These are phyloP conservation scores for Dipodomys spectabilis DNA, from an alignment of 2,113 vertebrate genomes.

Conservation along the genomic window DNA sequence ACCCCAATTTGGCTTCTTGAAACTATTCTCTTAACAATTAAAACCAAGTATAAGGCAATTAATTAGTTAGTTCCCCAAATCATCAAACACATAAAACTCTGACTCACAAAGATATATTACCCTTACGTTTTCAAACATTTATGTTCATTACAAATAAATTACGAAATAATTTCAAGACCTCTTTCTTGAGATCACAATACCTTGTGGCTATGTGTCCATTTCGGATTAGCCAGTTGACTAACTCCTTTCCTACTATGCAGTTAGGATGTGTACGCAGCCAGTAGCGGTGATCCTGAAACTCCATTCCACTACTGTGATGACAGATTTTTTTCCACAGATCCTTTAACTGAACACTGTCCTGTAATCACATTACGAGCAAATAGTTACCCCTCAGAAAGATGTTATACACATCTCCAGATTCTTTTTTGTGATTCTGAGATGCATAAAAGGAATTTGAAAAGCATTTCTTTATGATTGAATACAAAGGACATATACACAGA, in stretches of 20 bases:
- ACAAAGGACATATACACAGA: not conserved
- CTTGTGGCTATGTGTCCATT: conserved; percentile 97
- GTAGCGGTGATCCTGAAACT: conserved; percentile 99
- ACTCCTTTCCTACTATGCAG: conserved; percentile 98
- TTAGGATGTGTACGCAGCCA: conserved; percentile 98
- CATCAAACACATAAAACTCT: not conserved
- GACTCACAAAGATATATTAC: conserved; percentile 9
- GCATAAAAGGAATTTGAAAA: conserved; percentile 37
- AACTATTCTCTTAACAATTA: conserved; percentile 8
- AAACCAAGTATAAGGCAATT: not conserved
- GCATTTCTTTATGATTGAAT: conserved; percentile 14
- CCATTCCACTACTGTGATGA: conserved; percentile 97
- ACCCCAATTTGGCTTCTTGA: not conserved
- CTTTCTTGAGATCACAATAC: conserved; percentile 82
- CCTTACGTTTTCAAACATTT: conserved; percentile 18
- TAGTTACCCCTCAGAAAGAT: not conserved
- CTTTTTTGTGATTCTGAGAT: conserved; percentile 14
- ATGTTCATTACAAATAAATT: conserved; percentile 20
- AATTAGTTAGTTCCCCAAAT: not conserved
- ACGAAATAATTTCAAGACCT: conserved; percentile 24
- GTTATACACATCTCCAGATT: not conserved
- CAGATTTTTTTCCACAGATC: conserved; percentile 99
- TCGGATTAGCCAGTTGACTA: conserved; percentile 98
- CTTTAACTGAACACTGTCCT: conserved; percentile 98
- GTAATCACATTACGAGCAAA: conserved; percentile 38